These are phyloP conservation scores for Geopemphigus sp. DNA, from an alignment of 1,140 invertebrate species.

Conservation along the genomic window DNA sequence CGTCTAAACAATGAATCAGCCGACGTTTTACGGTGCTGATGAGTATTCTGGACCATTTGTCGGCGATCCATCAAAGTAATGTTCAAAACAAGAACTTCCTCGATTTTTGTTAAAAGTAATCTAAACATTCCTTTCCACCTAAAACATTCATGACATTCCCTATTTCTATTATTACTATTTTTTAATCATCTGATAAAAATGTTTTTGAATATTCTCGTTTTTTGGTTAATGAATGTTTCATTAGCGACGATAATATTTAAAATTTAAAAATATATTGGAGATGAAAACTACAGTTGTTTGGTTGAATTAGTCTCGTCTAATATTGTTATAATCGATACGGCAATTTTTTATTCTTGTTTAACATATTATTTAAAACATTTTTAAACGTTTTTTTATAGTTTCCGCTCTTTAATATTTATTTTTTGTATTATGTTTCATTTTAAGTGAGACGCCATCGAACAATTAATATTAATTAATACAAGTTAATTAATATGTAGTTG, in stretches of 20 bases:
- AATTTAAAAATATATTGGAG: neutral
- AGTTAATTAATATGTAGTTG: slow-evolving; percentile 47
- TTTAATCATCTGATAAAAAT: too few relatives aligned
- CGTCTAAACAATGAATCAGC: neutral
- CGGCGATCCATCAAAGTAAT: neutral
- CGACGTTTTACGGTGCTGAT: neutral
- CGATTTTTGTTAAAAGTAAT: neutral
- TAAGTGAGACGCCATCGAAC: neutral
- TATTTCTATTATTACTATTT: neutral
- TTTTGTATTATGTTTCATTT: neutral
- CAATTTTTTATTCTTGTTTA: neutral
- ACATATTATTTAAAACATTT: neutral
- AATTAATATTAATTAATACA: slow-evolving; percentile 44
- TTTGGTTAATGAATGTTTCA: neutral
- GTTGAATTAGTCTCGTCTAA: neutral
- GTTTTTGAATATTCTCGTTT: neutral
- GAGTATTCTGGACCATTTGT: neutral
- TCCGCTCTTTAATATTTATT: neutral
- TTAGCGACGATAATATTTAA: neutral
- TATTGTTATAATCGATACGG: neutral
- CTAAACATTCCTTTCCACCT: neutral
- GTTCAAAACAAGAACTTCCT: neutral
- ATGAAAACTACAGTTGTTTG: neutral
- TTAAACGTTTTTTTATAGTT: slow-evolving; percentile 6
- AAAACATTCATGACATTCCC: slow-evolving; percentile 7